Evolutionary conservation across 2,797 vertebrate genomes (phyloP), one percentile per base, ranked within the genome.

Genomic region (Crenichthys baileyi): DNA sequence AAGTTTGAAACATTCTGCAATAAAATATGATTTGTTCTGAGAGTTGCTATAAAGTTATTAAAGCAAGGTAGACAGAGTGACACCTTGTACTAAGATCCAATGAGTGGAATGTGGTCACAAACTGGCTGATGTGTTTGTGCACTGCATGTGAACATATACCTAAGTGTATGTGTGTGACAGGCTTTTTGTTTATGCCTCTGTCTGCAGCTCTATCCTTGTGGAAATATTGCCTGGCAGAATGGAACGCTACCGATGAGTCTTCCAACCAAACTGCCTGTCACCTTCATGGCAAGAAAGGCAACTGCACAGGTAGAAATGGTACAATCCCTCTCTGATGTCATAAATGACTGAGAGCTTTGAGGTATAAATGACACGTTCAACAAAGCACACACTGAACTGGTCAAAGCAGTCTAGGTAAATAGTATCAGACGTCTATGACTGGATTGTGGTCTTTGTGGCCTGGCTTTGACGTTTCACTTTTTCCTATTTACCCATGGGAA

Each of bases 231-330:
- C 86, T 87, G 88, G 94, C 95, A 58, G 93, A 94, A 68, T 89
- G 93, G 92, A 96, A 96, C 88, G 72, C 89, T 51, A 96, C 95
- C 1, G 83, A 85, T 1, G 80, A 79, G 58, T 55, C 93, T 5
- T 80, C 82, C 84, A 93, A 93, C 86, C 83, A 48, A 79, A 95
- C 91, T 22, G 89, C 92, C 80, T 95, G 94, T 70, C 85, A 77
- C 93, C 92, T 36, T 90, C 93, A 95, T 84, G 87, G 92, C 87
- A 90, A 94, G 91, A 51, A 79, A 86, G 87, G 91, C 91, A 95
- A 96, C 82, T 96, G 95, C 91, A 94, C 95, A 95, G 95, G 96
- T 96, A 95, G 83, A 87, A 87, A 80, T 51, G 86, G 61, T 31
- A 15, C 46, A 63, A 70, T 18, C 22, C 44, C 13, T 48, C 51